Base-by-base conservation (phyloP, 2,113 vertebrate genomes). In the Chlamydotis undulata region DNA sequence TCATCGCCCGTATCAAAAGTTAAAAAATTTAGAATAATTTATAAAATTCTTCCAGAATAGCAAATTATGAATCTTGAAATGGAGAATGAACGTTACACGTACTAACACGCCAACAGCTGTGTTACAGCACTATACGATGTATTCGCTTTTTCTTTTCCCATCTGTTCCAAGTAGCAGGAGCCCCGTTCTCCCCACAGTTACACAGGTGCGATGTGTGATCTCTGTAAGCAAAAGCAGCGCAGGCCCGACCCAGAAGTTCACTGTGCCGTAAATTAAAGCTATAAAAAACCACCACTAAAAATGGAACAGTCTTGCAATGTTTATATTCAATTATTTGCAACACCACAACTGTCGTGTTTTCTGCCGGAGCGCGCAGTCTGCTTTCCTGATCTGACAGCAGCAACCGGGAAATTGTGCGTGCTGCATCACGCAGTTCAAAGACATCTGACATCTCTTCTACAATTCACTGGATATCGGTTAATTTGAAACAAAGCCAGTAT, bases 1-100 rank as follows among this genome's bases (percentile, higher is more conserved):
- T 55, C 91, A 93, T 78, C 31, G 25, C 65, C 94, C 95, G 83
- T 98, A 98, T 96, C 80, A 97, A 98, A 98, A 97, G 94, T 95
- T 97, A 80, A 86, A 98, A 98, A 97, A 96, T 67, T 78, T 79
- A 94, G 79, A 92, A 64, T 81, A 52, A 65, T 83, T 87, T 95
- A 97, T 89, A 92, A 95, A 98, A 97, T 13, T 47, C 53, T 91
- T 95, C 57, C 65, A 79, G 69, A 91, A 93, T 41, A 95, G 67
- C 80, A 96, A 93, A 87, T 69, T 33, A 56, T 63, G 68, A 59
- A 28, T 77, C 67, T 90, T 78, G 73, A 81, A 94, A 91, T 26
- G 69, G 69, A 94, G 82, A 14, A 80, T 67, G 28, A 84, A 67
- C 52, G 64, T 87, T 31, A 75, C 21, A 87, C 49, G 52, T 57